These are phyloP conservation scores for Hyposoter didymator DNA, from an alignment of 2,888 invertebrate genomes.

Conservation along the genomic window DNA sequence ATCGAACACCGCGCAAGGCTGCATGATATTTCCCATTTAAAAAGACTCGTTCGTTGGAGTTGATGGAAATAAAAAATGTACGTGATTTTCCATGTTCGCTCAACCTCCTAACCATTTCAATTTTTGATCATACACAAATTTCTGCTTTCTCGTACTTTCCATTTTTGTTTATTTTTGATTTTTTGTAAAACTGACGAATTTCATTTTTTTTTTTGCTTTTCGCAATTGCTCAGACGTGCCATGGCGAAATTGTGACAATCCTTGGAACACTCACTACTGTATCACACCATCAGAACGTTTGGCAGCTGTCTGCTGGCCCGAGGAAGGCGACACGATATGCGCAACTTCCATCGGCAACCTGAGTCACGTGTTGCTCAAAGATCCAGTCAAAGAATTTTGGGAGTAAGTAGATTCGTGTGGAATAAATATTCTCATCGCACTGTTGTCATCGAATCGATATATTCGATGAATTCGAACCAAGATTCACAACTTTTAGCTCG, in stretches of 20 bases:
- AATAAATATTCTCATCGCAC: not conserved
- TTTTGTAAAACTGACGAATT: not conserved
- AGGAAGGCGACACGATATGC: constrained; percentile 85
- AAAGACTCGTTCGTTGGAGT: not conserved
- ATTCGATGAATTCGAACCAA: too few relatives aligned
- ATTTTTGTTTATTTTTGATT: not conserved
- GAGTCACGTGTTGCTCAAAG: constrained; percentile 89
- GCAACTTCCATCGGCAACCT: constrained; percentile 89
- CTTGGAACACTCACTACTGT: constrained; percentile 97
- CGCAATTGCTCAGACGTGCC: constrained; percentile 90
- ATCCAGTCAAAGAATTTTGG: constrained; percentile 99
- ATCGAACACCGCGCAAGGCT: not conserved
- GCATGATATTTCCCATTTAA: not conserved
- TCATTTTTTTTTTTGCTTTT: not conserved
- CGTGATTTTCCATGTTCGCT: not conserved
- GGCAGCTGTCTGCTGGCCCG: constrained; percentile 89
- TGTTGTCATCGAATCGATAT: constrained; percentile 3
- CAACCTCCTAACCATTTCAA: not conserved
- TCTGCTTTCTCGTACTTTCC: not conserved
- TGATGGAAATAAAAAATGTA: not conserved
- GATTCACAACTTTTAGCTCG: too few relatives aligned
- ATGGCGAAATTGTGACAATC: constrained; percentile 96
- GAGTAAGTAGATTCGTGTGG: constrained; percentile 89
- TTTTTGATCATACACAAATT: not conserved
- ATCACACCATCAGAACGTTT: constrained; percentile 94